phyloP scores from a whole-genome alignment of 1,140 invertebrate genomes.

The Drosophila pseudoobscura region DNA sequence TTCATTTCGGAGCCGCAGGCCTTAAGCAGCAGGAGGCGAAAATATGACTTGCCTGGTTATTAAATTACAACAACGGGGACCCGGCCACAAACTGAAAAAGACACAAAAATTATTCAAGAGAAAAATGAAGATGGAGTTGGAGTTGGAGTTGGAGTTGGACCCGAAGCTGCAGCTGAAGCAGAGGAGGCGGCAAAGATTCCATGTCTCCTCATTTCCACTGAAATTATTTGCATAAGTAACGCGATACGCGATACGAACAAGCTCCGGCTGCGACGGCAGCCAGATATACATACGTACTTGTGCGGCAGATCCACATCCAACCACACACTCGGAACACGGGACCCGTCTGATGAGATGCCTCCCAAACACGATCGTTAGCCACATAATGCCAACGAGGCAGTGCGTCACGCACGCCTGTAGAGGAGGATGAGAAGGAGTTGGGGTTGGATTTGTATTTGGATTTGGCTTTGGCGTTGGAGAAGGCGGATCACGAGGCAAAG shows the following conservation, averaged over 20 bases:
- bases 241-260: conserved; percentile 69
- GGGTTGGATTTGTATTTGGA: conserved; percentile 4
- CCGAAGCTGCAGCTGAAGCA: not conserved
- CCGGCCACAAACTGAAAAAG: conserved; percentile 70
- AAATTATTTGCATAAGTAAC: conserved; percentile 82
- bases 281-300: conserved; percentile 11
- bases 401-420: conserved; percentile 65
- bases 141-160: conserved; percentile 4
- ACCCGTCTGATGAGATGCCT: conserved; percentile 52
- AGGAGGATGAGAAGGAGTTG: conserved; percentile 1
- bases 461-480: not conserved
- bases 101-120: conserved; percentile 74
- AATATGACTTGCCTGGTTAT: conserved; percentile 78
- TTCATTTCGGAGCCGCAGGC: conserved; percentile 43
- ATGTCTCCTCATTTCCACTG: conserved; percentile 71
- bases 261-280: conserved; percentile 27
- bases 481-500: conserved; percentile 9
- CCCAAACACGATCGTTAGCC: conserved; percentile 73
- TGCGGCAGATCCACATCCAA: not conserved
- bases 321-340: conserved; percentile 3
- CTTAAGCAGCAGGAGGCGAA: conserved; percentile 75
- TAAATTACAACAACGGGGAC: conserved; percentile 71
- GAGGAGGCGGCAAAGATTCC: conserved; percentile 43
- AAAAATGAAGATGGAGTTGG: conserved; percentile 39
- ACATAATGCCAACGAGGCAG: conserved; percentile 69